Conservation (phyloP, 2,797 vertebrate species). For the Falco cherrug region DNA sequence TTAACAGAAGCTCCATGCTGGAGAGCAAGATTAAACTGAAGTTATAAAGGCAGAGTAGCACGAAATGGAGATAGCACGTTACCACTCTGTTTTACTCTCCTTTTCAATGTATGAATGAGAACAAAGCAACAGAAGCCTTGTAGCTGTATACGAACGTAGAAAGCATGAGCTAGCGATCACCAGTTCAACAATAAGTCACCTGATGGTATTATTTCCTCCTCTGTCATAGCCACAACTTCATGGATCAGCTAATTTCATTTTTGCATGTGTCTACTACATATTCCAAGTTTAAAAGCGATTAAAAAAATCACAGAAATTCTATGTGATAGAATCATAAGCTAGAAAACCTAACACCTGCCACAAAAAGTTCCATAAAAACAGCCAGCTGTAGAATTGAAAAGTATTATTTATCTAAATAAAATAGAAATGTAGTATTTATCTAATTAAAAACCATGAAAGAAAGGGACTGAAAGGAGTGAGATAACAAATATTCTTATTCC, state of each 20-base stretch:
- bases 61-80: background rate
- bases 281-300: background rate
- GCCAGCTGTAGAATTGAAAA: background rate
- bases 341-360: background rate
- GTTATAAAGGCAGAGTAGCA: background rate
- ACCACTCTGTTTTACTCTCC: background rate
- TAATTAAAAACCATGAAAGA: background rate
- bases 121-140: background rate
- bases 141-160: accelerated
- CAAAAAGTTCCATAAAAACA: background rate
- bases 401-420: background rate
- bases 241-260: background rate
- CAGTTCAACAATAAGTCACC: background rate
- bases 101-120: background rate
- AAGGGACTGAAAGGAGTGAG: background rate
- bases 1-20: slow-evolving; percentile 87
- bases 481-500: background rate
- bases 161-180: background rate
- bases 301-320: background rate
- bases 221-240: background rate
- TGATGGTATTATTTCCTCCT: background rate
- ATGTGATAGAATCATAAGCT: background rate
- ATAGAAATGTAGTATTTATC: background rate
- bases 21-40: background rate
- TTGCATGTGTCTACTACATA: background rate